Percentiles rank a stretch among this genome's conserved stretches.
phyloP scores from a whole-genome alignment of 2,797 vertebrate species.

The Buceros bicornis region DNA sequence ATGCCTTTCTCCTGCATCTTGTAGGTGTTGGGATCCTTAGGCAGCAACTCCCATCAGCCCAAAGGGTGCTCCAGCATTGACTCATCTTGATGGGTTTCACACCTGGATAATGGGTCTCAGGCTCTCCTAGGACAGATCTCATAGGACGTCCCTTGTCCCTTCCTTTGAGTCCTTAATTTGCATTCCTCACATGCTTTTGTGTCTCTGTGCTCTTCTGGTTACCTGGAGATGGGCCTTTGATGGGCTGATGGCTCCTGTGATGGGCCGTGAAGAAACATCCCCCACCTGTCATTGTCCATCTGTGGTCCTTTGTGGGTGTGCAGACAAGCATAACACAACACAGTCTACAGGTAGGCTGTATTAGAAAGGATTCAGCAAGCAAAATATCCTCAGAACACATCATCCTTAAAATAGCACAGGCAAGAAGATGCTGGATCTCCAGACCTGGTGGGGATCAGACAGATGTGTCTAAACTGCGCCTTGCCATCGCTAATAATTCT shows the following conservation, averaged over 20 bases:
- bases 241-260: neutral
- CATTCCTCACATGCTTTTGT: neutral
- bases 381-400: neutral
- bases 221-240: neutral
- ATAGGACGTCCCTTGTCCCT: neutral
- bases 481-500: neutral
- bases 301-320: neutral
- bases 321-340: neutral
- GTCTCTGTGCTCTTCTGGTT: neutral
- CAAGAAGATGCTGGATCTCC: neutral
- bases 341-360: neutral
- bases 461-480: neutral
- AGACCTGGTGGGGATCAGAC: neutral
- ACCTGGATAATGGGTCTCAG: neutral
- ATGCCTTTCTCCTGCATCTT: neutral
- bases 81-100: neutral
- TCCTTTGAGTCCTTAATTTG: neutral
- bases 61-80: neutral
- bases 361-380: neutral
- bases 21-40: neutral
- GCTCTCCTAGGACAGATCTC: neutral
- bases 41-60: neutral
- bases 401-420: neutral
- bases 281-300: neutral
- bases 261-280: neutral